These are phyloP conservation scores for Ptychoptera contaminata DNA, from an alignment of 2,888 invertebrate genomes.

Conservation along the genomic window DNA sequence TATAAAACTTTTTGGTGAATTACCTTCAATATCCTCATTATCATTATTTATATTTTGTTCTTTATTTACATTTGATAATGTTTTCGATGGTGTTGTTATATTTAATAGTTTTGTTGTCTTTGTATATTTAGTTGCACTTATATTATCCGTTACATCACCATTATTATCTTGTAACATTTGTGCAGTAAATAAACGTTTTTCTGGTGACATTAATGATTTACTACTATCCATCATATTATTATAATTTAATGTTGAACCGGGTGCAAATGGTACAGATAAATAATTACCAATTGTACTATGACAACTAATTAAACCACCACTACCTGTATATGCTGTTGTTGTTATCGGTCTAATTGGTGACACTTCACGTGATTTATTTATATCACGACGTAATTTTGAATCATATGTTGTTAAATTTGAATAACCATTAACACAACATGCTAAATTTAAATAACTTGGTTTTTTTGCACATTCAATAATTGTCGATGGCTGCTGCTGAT, in stretches of 20 bases:
- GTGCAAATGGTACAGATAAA: constrained; percentile 33
- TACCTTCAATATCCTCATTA: constrained; percentile 8
- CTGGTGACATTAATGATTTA: constrained; percentile 6
- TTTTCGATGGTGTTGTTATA: constrained; percentile 4
- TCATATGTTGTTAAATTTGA: constrained; percentile 76
- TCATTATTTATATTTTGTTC: constrained; percentile 9
- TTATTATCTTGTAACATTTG: constrained; percentile 1
- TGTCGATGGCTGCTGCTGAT: constrained; percentile 2
- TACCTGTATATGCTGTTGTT: constrained; percentile 18
- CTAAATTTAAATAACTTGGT: constrained; percentile 76
- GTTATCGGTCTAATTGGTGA: constrained; percentile 48
- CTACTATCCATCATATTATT: constrained; percentile 10
- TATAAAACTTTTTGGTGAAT: constrained; percentile 59
- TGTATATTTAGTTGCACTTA: constrained; percentile 6
- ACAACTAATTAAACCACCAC: too few species aligned
- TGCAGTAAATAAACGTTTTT: constrained; percentile 5
- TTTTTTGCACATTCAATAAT: constrained; percentile 36
- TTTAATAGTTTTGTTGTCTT: constrained; percentile 1
- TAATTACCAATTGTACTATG: constrained; percentile 33
- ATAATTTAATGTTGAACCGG: constrained; percentile 4
- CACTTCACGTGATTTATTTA: constrained; percentile 53
- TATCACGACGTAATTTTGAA: constrained; percentile 59
- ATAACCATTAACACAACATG: constrained; percentile 83
- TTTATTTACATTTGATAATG: background rate
- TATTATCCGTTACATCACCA: constrained; percentile 11